These are phyloP conservation scores for human (Homo sapiens) DNA, from an alignment of 2,113 vertebrate genomes.

Conservation along the genomic window GRCh38 chr2:102426001-102426500, in stretches of 20 bases:
- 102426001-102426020: neutral
- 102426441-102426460: neutral
- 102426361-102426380: neutral
- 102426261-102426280: neutral
- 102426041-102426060: fast-evolving
- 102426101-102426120: neutral
- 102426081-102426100: neutral
- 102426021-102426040: neutral
- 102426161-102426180: neutral
- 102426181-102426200: neutral
- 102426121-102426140: neutral
- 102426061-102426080: fast-evolving
- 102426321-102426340: no score
- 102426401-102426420: neutral
- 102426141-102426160: neutral
- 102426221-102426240: neutral
- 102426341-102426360: neutral
- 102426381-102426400: neutral
- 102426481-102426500: neutral
- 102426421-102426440: neutral
- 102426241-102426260: neutral
- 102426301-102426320: fast-evolving
- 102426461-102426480: neutral
- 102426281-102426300: neutral
- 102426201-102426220: fast-evolving